Evolutionary conservation across 2,797 vertebrate species (phyloP), one percentile per base, ranked within the genome.

Genomic region (Taenioides sp.): DNA sequence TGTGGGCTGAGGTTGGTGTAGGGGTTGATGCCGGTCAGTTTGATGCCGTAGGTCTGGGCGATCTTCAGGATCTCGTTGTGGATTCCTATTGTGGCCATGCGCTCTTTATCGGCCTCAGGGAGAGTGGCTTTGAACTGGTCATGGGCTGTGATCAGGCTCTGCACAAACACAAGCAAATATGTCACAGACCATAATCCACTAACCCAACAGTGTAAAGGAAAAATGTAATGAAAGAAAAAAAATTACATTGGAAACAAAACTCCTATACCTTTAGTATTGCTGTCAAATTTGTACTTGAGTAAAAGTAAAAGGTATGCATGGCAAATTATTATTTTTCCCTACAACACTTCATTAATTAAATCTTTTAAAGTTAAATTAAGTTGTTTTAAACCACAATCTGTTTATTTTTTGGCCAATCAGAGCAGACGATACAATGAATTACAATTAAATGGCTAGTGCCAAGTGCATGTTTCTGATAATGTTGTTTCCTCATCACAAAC

Each of bases 121-220:
- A 99, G 94, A 0, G 98, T 99, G 74, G 97, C 96, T 85, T 99
- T 99, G 90, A 99, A 99, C 92, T 99, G 98, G 82, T 99, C 98
- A 0, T 99, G 98, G 65, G 98, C 98, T 55, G 97, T 95, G 90
- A 95, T 98, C 80, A 99, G 85, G 75, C 97, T 96, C 98, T 99
- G 88, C 78, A 2, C 14, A 28, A 71, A 71, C 67, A 59, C 11
- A 69, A 1, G 75, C 50, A n/a, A 18, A 28, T 16, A 43, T 16
- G 40, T 43, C 40, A 43, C 3, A 37, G 34, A 34, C 7, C 12
- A 3, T 43, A 14, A 9, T 2, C 4, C 23, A 66, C 17, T 28
- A 4, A 5, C 27, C 49, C 25, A 54, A 20, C 50, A 52, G 7
- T 52, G 50, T 20, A 10, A n/a, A 50, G 40, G 12, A 11, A 20